Evolutionary conservation across 2,797 vertebrate genomes (phyloP).

Genomic region (Alectoris magna): DNA sequence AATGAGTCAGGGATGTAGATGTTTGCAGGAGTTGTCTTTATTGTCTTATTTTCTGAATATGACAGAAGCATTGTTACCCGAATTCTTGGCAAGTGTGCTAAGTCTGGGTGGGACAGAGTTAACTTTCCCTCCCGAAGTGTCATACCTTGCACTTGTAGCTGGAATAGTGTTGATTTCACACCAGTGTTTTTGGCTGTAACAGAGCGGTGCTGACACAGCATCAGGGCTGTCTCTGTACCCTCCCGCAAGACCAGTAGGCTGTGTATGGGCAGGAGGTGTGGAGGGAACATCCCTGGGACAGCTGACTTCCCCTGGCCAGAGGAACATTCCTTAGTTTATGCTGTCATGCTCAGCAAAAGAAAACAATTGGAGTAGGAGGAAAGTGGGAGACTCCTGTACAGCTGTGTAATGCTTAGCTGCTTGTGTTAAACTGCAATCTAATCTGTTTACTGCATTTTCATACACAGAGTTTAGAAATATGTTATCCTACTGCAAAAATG

Average conservation of each 20-base stretch:
- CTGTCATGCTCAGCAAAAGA: neutral
- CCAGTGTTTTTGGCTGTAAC: neutral
- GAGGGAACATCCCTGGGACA: neutral
- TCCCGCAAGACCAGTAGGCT: neutral
- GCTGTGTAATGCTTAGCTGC: neutral
- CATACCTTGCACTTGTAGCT: neutral
- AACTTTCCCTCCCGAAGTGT: neutral
- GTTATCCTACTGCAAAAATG: neutral
- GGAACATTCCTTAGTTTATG: neutral
- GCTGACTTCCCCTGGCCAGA: neutral
- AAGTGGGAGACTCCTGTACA: neutral
- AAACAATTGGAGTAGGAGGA: neutral
- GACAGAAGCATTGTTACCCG: neutral
- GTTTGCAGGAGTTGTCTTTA: neutral
- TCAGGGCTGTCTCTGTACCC: neutral
- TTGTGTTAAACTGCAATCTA: neutral
- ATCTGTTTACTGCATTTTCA: neutral
- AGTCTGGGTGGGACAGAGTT: neutral
- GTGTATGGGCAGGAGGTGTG: neutral
- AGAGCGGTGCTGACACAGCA: neutral
- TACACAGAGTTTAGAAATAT: neutral
- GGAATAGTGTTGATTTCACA: neutral
- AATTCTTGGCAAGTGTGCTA: neutral
- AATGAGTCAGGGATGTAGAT: neutral
- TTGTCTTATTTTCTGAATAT: neutral